Conservation (phyloP, 1,140 invertebrate species). For the Meloidogyne hapla region DNA sequence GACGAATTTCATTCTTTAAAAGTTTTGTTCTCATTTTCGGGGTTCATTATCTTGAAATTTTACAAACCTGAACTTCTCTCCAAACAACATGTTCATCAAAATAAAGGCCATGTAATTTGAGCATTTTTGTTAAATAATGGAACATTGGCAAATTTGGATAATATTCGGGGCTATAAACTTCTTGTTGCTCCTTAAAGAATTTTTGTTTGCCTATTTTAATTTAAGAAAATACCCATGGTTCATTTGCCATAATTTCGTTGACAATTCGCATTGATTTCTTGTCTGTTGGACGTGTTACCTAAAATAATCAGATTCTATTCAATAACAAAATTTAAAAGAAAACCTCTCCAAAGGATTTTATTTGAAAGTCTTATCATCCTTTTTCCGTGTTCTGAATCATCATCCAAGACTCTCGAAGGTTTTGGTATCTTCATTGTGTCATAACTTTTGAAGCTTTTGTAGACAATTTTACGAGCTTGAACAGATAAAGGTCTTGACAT, state of each 20-base stretch:
- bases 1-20: no score
- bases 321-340: slow-evolving; percentile 26
- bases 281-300: slow-evolving; percentile 41
- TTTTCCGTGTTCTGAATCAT: slow-evolving; percentile 58
- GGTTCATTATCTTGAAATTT: no score
- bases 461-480: slow-evolving; percentile 29
- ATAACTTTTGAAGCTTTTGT: background rate
- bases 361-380: slow-evolving; percentile 58
- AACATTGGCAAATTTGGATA: slow-evolving; percentile 64
- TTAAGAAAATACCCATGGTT: slow-evolving; percentile 46
- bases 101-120: slow-evolving; percentile 59
- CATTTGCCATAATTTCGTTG: slow-evolving; percentile 54
- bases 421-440: slow-evolving; percentile 25
- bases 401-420: slow-evolving; percentile 39
- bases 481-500: slow-evolving; percentile 20
- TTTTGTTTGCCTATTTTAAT: no score
- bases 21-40: no score
- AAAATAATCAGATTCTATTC: slow-evolving; percentile 26
- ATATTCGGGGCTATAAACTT: slow-evolving; percentile 49
- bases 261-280: slow-evolving; percentile 50
- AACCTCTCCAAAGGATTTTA: slow-evolving; percentile 62
- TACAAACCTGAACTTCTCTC: slow-evolving; percentile 52
- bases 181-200: slow-evolving; percentile 46
- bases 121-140: slow-evolving; percentile 63
- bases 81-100: slow-evolving; percentile 62